These are phyloP conservation scores for Acanthurus lineatus DNA, from an alignment of 2,797 vertebrate genomes.

Conservation along the genomic window DNA sequence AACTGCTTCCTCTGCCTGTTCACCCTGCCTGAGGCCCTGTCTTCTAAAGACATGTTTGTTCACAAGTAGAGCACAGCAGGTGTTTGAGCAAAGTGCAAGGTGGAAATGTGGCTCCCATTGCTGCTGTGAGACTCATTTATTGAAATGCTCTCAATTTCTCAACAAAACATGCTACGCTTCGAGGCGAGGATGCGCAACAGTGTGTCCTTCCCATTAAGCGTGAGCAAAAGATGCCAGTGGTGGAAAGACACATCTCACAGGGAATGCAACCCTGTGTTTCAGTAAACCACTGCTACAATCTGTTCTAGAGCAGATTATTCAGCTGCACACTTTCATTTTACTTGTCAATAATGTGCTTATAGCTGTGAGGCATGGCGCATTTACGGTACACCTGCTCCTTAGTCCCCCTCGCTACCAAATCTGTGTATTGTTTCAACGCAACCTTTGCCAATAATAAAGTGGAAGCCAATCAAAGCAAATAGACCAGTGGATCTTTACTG, in stretches of 20 bases:
- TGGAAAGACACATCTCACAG: conserved; percentile 41
- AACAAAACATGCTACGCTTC: conserved; percentile 51
- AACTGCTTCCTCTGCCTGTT: conserved; percentile 74
- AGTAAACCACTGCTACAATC: conserved; percentile 41
- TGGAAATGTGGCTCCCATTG: conserved; percentile 72
- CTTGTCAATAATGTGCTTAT: conserved; percentile 71
- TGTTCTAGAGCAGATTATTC: conserved; percentile 67
- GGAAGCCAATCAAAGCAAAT: conserved; percentile 91
- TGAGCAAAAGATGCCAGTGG: conserved; percentile 47
- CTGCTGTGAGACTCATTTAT: conserved; percentile 75
- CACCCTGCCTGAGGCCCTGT: conserved; percentile 77
- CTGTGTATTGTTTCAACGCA: conserved; percentile 76
- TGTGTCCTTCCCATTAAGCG: conserved; percentile 62
- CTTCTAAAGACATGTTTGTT: conserved; percentile 83
- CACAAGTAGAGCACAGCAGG: conserved; percentile 80
- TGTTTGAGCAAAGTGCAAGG: conserved; percentile 79
- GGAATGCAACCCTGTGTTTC: conserved; percentile 31
- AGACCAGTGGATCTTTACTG: conserved; percentile 89
- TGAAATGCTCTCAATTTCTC: conserved; percentile 73
- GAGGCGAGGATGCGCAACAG: conserved; percentile 54
- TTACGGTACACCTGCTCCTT: conserved; percentile 63
- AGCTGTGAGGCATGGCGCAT: conserved; percentile 53
- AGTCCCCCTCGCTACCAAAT: conserved; percentile 60
- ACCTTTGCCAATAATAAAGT: conserved; percentile 86
- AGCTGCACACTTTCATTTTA: conserved; percentile 73